A percentile compares a stretch with the other conserved stretches of the same genome.
phyloP scores from a whole-genome alignment of 2,113 vertebrate species.

The Capra hircus region DNA sequence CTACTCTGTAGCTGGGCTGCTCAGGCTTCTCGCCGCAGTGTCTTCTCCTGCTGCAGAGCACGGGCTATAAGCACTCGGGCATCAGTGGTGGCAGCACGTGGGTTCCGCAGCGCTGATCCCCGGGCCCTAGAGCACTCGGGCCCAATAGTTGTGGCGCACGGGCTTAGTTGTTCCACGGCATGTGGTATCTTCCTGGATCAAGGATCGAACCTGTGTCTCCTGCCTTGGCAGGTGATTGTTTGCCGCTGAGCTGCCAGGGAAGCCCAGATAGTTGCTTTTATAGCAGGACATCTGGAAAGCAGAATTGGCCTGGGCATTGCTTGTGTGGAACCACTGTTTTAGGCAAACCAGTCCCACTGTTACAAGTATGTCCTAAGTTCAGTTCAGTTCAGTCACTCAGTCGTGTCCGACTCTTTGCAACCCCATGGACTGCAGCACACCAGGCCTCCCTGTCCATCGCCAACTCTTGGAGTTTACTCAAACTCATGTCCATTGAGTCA shows the following conservation, averaged over 20 bases:
- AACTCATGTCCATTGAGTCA: neutral
- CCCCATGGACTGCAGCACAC: neutral
- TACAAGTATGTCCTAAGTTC: neutral
- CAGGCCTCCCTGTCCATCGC: neutral
- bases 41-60: neutral
- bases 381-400: neutral
- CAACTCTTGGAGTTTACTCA: neutral
- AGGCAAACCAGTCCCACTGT: neutral
- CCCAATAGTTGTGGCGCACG: fast-evolving
- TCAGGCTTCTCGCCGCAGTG: neutral
- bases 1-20: neutral
- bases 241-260: neutral
- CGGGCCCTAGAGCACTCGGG: no score
- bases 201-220: neutral
- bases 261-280: neutral
- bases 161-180: fast-evolving
- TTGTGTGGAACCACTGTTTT: neutral
- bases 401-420: fast-evolving
- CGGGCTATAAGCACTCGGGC: fast-evolving
- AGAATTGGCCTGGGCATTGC: neutral
- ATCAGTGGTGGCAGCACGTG: fast-evolving
- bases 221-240: neutral
- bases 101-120: no score
- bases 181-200: neutral
- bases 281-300: neutral